These are phyloP conservation scores for Tryphoninae sp. DNA, from an alignment of 2,888 invertebrate genomes.

Conservation along the genomic window DNA sequence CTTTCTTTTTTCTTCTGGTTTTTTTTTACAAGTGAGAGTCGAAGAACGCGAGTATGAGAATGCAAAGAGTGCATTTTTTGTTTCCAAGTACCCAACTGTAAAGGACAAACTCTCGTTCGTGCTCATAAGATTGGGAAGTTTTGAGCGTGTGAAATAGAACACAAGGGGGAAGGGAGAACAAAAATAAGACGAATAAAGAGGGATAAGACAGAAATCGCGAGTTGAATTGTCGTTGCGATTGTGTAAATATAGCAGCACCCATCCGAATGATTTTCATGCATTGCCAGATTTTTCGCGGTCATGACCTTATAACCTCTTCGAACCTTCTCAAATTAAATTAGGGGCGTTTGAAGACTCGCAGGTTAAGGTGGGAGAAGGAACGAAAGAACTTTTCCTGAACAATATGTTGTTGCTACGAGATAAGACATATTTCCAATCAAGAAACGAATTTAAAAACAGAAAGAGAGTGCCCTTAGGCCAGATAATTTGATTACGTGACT, in stretches of 20 bases:
- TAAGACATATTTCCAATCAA: not conserved
- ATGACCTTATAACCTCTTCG: constrained; percentile 29
- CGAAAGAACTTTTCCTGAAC: not conserved
- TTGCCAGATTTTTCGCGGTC: constrained; percentile 69
- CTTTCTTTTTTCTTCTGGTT: constrained; percentile 27
- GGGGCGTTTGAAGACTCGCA: not conserved
- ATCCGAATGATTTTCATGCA: constrained; percentile 69
- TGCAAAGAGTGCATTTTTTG: constrained; percentile 2
- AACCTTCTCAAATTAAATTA: constrained; percentile 19
- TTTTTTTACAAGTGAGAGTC: not conserved
- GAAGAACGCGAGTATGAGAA: not conserved
- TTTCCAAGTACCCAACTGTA: constrained; percentile 1
- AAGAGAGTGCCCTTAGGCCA: not conserved
- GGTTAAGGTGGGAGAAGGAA: not conserved
- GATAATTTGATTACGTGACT: not conserved
- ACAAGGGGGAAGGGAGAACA: not conserved
- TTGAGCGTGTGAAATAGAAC: not conserved
- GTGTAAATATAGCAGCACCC: constrained; percentile 53
- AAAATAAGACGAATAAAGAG: constrained; percentile 15
- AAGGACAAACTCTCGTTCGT: constrained; percentile 4
- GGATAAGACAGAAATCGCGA: constrained; percentile 15
- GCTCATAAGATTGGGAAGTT: not conserved
- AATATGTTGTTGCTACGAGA: not conserved
- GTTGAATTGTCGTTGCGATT: constrained; percentile 43
- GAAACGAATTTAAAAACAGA: not conserved